phyloP scores from a whole-genome alignment of 1,140 invertebrate species.

The Popillia japonica region DNA sequence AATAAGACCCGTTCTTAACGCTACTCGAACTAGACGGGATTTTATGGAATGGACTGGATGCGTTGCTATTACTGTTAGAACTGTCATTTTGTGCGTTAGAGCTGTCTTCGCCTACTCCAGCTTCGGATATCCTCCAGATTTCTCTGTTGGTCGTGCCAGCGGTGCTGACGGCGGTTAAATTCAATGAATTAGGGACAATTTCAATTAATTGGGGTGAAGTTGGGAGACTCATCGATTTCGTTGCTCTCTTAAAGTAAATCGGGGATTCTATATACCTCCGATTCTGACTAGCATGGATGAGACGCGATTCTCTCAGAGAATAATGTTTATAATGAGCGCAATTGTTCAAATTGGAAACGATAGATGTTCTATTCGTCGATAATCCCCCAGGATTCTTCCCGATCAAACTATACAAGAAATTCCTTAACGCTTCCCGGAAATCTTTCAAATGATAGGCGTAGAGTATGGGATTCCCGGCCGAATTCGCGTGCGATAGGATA shows the following conservation, averaged over 20 bases:
- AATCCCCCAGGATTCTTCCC: constrained; percentile 50
- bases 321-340: background rate
- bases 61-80: background rate
- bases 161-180: constrained; percentile 50
- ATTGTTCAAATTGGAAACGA: constrained; percentile 9
- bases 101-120: background rate
- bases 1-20: constrained; percentile 24
- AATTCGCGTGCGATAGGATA: constrained; percentile 88
- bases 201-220: constrained; percentile 12
- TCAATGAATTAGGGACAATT: constrained; percentile 38
- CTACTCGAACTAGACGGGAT: background rate
- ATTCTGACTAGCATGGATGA: background rate
- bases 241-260: constrained; percentile 59
- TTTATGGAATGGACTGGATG: constrained; percentile 14
- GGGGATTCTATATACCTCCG: constrained; percentile 55
- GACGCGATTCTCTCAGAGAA: constrained; percentile 14
- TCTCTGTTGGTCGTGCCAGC: constrained; percentile 57
- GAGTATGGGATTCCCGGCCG: constrained; percentile 85
- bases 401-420: constrained; percentile 67
- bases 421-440: constrained; percentile 78
- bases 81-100: constrained; percentile 5
- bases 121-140: constrained; percentile 62
- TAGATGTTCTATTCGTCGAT: background rate
- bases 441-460: constrained; percentile 92
- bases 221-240: constrained; percentile 44